Conservation (phyloP, 2,797 vertebrate genomes). For the Ctenochaetus hawaiiensis region DNA sequence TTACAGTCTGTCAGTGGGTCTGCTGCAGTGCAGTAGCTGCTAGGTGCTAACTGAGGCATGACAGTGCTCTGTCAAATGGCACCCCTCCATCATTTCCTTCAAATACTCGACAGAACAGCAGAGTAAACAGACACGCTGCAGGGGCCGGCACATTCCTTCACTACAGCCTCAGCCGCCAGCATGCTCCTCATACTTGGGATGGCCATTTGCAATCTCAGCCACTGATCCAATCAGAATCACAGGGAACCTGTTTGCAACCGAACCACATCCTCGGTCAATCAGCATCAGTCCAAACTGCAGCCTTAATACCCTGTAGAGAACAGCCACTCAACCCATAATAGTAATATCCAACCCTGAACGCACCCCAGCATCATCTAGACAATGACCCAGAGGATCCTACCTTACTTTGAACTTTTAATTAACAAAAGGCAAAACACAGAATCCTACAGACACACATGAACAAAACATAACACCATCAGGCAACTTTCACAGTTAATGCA, state of each 20-base stretch:
- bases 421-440: conserved; percentile 5
- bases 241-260: conserved; percentile 26
- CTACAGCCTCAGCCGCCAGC: conserved; percentile 20
- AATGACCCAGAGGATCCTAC: conserved; percentile 4
- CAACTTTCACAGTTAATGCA: conserved; percentile 37
- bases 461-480: conserved; percentile 1
- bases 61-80: conserved; percentile 56
- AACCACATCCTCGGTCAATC: conserved; percentile 19
- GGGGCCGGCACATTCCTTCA: conserved; percentile 30
- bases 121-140: conserved; percentile 62
- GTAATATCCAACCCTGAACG: conserved; percentile 4
- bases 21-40: conserved; percentile 51
- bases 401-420: neutral
- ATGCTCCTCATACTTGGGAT: conserved; percentile 16
- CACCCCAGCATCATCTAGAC: neutral
- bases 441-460: neutral
- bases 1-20: conserved; percentile 7
- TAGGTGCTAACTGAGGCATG: conserved; percentile 58
- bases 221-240: conserved; percentile 34
- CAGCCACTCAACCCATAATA: conserved; percentile 22
- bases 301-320: conserved; percentile 20
- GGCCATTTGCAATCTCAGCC: conserved; percentile 18
- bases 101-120: conserved; percentile 52
- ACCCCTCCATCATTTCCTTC: conserved; percentile 45
- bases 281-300: conserved; percentile 11